Conservation (phyloP, 2,888 invertebrate species). For the Cosmia trapezina region DNA sequence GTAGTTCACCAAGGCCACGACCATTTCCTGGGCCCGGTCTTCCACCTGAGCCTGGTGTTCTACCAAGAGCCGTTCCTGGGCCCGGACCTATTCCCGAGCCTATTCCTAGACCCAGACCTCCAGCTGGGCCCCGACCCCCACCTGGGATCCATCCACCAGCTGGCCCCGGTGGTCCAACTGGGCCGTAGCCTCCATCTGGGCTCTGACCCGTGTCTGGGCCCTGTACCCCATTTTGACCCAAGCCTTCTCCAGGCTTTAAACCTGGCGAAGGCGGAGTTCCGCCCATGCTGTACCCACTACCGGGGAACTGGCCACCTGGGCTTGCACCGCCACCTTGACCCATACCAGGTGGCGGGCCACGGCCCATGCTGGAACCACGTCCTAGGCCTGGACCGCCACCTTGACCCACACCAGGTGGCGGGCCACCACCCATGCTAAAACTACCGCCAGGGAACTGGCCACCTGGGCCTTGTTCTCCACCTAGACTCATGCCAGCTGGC, state of each 20-base stretch:
- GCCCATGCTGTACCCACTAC: not conserved
- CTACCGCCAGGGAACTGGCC: not conserved
- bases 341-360: not conserved
- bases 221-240: not conserved
- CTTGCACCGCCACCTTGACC: not conserved
- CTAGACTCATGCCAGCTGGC: not conserved
- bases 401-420: not conserved
- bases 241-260: not conserved
- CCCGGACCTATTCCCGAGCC: not conserved
- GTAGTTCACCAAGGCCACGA: not conserved
- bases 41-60: not conserved
- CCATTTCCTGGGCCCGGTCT: not conserved
- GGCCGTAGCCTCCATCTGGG: not conserved
- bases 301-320: not conserved
- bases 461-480: not conserved
- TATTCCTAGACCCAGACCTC: no score
- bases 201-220: not conserved
- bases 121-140: not conserved
- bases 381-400: not conserved
- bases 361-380: not conserved
- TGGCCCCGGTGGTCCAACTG: conserved; percentile 19
- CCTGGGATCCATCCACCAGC: conserved; percentile 6
- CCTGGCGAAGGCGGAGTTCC: not conserved
- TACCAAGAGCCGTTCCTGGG: not conserved
- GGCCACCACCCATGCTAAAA: not conserved